Conservation (phyloP, 2,113 vertebrate genomes). For the Nycticryphes semicollaris region DNA sequence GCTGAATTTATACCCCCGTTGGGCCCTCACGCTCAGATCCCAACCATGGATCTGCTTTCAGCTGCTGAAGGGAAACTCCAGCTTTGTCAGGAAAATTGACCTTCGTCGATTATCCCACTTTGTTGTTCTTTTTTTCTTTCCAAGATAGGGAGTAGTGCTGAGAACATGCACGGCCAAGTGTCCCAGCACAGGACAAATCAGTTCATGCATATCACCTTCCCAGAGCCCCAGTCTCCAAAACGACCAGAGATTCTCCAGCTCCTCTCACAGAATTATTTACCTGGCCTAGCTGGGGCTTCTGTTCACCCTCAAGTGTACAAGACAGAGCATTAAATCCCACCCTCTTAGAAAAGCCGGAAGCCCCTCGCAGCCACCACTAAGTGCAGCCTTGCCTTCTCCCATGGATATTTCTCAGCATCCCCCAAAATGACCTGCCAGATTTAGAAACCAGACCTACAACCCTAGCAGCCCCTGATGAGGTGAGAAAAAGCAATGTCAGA, state of each 20-base stretch:
- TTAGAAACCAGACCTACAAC: neutral
- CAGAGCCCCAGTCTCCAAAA: neutral
- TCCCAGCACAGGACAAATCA: neutral
- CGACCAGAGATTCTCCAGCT: neutral
- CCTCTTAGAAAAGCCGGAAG: neutral
- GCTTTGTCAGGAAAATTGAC: neutral
- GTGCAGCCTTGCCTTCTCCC: neutral
- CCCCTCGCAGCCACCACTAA: neutral
- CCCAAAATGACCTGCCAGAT: neutral
- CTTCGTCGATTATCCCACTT: neutral
- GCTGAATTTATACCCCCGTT: neutral
- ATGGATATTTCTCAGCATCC: neutral
- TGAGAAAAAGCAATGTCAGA: neutral
- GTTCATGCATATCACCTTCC: neutral
- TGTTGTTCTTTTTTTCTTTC: neutral
- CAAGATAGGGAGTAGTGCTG: neutral
- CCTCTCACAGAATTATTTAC: neutral
- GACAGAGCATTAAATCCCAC: neutral
- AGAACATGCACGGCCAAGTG: neutral
- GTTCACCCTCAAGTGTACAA: neutral
- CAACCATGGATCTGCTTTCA: neutral
- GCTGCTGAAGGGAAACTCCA: constrained; percentile 39
- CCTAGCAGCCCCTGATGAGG: neutral
- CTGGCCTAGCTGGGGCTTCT: neutral
- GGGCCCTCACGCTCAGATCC: neutral